Percentiles rank a stretch among this genome's conserved stretches.
Evolutionary conservation across 2,113 vertebrate species (phyloP).

Genomic region (Tympanuchus pallidicinctus): DNA sequence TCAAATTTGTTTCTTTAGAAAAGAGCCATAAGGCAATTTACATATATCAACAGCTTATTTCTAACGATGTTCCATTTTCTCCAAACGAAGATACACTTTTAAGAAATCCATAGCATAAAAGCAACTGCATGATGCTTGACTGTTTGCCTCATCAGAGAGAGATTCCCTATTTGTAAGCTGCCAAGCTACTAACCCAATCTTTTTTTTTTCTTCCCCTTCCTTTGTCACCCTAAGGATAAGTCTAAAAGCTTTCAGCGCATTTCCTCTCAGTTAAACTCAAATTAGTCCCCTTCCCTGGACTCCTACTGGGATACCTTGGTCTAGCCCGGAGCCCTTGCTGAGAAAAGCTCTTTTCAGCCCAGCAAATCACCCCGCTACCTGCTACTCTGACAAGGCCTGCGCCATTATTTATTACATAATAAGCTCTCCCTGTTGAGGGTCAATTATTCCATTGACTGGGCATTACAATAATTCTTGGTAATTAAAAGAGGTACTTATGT

Average conservation of each 20-base stretch:
- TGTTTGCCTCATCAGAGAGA: neutral
- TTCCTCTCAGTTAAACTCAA: constrained; percentile 75
- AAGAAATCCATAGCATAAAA: neutral
- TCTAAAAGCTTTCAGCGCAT: constrained; percentile 65
- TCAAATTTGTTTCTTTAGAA: neutral
- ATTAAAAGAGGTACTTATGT: constrained; percentile 84
- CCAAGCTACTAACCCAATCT: constrained; percentile 67
- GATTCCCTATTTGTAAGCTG: constrained; percentile 29
- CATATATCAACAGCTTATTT: neutral
- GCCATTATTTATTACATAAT: constrained; percentile 79
- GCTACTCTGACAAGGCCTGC: constrained; percentile 71
- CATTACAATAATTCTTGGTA: constrained; percentile 84
- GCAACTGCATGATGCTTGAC: neutral
- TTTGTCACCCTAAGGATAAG: constrained; percentile 64
- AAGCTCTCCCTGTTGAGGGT: constrained; percentile 78
- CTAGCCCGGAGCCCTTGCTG: constrained; percentile 70
- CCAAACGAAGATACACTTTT: neutral
- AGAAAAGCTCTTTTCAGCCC: constrained; percentile 76
- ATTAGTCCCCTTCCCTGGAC: constrained; percentile 74
- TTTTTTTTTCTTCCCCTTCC: neutral
- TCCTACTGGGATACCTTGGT: constrained; percentile 73
- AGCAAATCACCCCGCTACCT: constrained; percentile 71
- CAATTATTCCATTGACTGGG: constrained; percentile 83
- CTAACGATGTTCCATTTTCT: neutral
- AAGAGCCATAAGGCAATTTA: neutral